A percentile compares a stretch with the other conserved stretches of the same genome.
Conservation (phyloP, 92 coral and sea anemone genomes). For the Bergia sp. region DNA sequence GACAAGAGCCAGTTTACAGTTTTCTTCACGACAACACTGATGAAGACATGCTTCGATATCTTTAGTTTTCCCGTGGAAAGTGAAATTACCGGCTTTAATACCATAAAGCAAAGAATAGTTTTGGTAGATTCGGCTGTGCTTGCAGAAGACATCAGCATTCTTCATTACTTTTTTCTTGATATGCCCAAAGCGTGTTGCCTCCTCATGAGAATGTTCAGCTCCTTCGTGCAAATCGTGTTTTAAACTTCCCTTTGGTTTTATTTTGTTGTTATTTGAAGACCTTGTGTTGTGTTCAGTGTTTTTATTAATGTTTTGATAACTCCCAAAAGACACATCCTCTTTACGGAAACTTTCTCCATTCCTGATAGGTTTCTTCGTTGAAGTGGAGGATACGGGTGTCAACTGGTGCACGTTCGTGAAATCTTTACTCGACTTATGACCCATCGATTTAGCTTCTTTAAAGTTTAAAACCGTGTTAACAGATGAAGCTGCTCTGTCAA, state of each 20-base stretch:
- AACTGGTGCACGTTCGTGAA: neutral
- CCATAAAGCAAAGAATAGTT: constrained; percentile 74
- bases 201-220: neutral
- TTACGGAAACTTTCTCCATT: neutral
- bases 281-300: no score
- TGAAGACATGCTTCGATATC: constrained; percentile 64
- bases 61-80: constrained; percentile 57
- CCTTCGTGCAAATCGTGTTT: neutral
- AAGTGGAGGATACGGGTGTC: neutral
- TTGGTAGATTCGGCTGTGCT: constrained; percentile 48
- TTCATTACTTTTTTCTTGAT: neutral
- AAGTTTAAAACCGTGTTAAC: neutral
- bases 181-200: neutral
- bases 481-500: neutral
- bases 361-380: neutral
- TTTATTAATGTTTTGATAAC: neutral
- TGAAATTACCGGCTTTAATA: constrained; percentile 69
- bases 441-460: neutral
- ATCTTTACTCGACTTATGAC: neutral
- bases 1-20: constrained; percentile 68
- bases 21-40: constrained; percentile 61
- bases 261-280: no score
- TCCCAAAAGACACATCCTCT: neutral
- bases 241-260: neutral
- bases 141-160: constrained; percentile 41